Percentiles rank a stretch among this genome's conserved stretches.
Evolutionary conservation across 2,797 vertebrate genomes (phyloP).

Genomic region (Pantherophis alleghaniensis): DNA sequence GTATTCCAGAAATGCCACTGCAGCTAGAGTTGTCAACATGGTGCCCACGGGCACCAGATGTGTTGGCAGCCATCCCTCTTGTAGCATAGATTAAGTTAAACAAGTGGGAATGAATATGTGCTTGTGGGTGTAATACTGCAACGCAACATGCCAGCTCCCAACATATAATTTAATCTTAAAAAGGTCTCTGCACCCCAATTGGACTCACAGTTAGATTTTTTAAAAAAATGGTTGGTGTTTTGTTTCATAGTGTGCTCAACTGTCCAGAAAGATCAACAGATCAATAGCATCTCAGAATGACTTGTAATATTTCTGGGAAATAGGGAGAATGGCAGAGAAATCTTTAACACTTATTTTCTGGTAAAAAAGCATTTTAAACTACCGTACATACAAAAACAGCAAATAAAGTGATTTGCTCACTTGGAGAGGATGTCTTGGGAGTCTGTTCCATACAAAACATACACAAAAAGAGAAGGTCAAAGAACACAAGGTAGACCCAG

Average conservation of each 20-base stretch:
- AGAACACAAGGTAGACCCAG: background rate
- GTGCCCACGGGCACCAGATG: background rate
- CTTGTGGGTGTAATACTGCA: background rate
- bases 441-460: background rate
- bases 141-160: background rate
- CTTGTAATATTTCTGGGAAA: background rate
- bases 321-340: background rate
- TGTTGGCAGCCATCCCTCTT: background rate
- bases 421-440: background rate
- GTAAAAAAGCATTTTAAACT: background rate
- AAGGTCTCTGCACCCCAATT: background rate
- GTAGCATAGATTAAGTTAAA: background rate
- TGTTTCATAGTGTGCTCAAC: background rate
- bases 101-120: background rate
- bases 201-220: background rate
- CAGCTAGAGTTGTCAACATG: background rate
- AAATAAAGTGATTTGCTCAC: background rate
- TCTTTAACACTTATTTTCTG: background rate
- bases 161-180: background rate
- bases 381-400: background rate
- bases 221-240: background rate
- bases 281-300: background rate
- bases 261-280: background rate
- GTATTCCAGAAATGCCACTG: slow-evolving; percentile 36
- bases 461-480: background rate